Base-by-base conservation (phyloP, 2,113 vertebrate genomes). In the Odocoileus virginianus region DNA sequence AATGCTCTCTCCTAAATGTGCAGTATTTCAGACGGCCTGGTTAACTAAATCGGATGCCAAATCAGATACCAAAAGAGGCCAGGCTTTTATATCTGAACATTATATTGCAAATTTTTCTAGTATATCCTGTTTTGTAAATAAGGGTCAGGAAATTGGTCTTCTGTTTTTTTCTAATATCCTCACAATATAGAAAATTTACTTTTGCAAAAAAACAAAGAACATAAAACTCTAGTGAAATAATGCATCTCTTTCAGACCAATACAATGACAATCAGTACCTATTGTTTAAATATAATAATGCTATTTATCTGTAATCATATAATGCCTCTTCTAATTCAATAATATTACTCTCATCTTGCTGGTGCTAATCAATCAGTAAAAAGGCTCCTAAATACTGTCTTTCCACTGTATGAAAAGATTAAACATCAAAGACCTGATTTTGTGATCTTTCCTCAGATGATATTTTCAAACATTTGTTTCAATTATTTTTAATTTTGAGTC, bases 401-500 rank as follows among this genome's bases (percentile, higher is more conserved):
- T 91, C 50, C 19, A 87, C 23, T 57, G 9, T 47, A 85, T 82
- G 45, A 93, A 94, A 93, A 93, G 74, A 57, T 88, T 81, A 88
- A 85, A 89, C 89, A 87, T 27, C 28, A 94, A 64, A 76, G 40
- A 91, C 64, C 17, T 90, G n/a, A 81, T 88, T 95, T 76, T 91
- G 30, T 93, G 13, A 87, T 52, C 27, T 91, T 94, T 92, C 61
- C 58, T 91, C 52, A 78, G 33, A 7, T 81, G 60, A 83, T 8
- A 82, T 5, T 64, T 60, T 84, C 58, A 91, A 96, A 97, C 84
- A 54, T 14, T 6, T 54, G 17, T 94, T 92, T 11, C 43, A 90
- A 88, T n/a, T 94, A 96, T 36, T 36, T 36, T 88, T 88, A 81
- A 82, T 28, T 97, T 15, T 91, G 88, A 97, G 43, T 74, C 76